Conservation (phyloP, 2,888 invertebrate genomes). For the Agrochola litura region DNA sequence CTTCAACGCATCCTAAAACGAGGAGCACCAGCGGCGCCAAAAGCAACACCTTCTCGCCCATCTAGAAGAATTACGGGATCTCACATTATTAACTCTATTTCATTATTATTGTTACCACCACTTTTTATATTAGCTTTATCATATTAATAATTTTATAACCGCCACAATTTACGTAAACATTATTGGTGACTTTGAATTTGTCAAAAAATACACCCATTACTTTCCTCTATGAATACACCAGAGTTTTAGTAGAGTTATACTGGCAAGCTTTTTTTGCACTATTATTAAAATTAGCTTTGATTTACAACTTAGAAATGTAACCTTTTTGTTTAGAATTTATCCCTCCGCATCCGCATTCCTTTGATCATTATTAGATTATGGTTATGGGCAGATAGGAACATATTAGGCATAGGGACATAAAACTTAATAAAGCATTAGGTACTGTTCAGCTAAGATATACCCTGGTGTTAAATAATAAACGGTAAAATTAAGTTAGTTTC, state of each 20-base stretch:
- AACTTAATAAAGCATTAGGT: background rate
- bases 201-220: conserved; percentile 4
- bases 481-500: background rate
- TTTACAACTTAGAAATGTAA: background rate
- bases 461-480: background rate
- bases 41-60: conserved; percentile 79
- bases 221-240: too few relatives aligned
- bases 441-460: background rate
- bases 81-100: conserved; percentile 17
- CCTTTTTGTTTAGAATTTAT: background rate
- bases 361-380: background rate
- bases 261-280: background rate
- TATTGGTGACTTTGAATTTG: background rate
- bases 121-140: background rate
- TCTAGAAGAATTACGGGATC: conserved; percentile 74
- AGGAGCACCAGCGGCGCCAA: conserved; percentile 85
- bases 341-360: conserved; percentile 21
- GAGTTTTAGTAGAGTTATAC: background rate
- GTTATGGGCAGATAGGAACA: conserved; percentile 14
- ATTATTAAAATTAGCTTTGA: conserved; percentile 11
- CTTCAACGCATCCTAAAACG: conserved; percentile 79
- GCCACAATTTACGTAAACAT: background rate
- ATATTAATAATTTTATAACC: background rate
- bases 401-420: background rate
- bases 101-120: conserved; percentile 1